A percentile compares a stretch with the other conserved stretches of the same genome.
These are phyloP conservation scores for Trididemnum nubilum DNA, from an alignment of 23 tunicate species.

Conservation along the genomic window DNA sequence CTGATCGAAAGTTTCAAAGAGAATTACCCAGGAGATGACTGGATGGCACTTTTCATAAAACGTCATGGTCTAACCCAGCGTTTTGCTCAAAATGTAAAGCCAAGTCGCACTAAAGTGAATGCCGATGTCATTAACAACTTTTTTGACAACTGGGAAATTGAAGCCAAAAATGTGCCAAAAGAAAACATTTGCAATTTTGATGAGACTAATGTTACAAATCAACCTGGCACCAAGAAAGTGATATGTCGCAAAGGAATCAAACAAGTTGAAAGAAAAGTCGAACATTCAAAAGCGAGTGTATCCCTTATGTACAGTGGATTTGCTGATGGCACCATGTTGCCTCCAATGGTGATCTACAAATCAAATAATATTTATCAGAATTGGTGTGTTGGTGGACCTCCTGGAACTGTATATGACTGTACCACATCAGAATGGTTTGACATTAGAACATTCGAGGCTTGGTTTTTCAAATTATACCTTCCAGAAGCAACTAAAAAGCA, in stretches of 20 bases:
- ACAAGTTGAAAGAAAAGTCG: constrained; percentile 18
- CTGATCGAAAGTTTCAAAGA: constrained; percentile 7
- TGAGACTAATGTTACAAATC: constrained; percentile 39
- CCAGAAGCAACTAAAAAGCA: not conserved
- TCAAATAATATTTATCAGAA: not conserved
- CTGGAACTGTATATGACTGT: constrained; percentile 24
- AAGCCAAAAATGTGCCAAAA: not conserved
- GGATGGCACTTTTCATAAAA: constrained; percentile 10
- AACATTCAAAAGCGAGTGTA: constrained; percentile 25
- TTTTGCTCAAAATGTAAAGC: constrained; percentile 6
- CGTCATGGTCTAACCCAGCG: constrained; percentile 22
- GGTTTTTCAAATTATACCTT: constrained; percentile 20
- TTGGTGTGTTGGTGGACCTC: constrained; percentile 28
- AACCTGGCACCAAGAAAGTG: constrained; percentile 28
- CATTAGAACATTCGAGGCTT: constrained; percentile 2
- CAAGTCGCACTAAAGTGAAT: constrained; percentile 6
- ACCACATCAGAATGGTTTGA: constrained; percentile 24
- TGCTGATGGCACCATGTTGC: constrained; percentile 28
- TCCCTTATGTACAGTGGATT: constrained; percentile 31
- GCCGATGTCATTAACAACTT: not conserved
- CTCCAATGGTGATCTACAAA: constrained; percentile 34
- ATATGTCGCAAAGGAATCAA: constrained; percentile 7
- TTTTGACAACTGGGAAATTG: constrained; percentile 11
- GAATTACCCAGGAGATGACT: constrained; percentile 31
- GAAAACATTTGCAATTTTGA: constrained; percentile 32